These are phyloP conservation scores for Scortum barcoo DNA, from an alignment of 2,113 vertebrate species.

Conservation along the genomic window DNA sequence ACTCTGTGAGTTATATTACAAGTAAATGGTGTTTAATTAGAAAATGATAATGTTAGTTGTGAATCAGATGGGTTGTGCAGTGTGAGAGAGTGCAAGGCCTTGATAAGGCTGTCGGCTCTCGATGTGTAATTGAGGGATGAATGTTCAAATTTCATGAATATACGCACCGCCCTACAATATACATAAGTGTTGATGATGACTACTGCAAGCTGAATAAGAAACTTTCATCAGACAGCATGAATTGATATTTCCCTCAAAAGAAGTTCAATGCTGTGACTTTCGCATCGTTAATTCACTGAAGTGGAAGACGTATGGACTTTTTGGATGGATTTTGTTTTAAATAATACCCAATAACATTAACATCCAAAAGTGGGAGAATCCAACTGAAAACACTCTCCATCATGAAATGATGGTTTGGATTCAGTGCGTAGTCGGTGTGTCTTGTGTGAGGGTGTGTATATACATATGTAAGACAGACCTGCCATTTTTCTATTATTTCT, in stretches of 20 bases:
- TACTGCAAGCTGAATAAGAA: neutral
- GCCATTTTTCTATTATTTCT: neutral
- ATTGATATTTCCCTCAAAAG: neutral
- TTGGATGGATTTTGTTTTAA: too few species aligned
- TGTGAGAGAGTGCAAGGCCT: neutral
- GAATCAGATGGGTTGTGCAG: neutral
- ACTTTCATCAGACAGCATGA: neutral
- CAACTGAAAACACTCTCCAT: neutral
- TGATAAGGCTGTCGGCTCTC: constrained; percentile 1
- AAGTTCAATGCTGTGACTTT: neutral
- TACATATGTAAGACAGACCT: neutral
- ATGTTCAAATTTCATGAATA: neutral
- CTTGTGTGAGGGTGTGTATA: neutral
- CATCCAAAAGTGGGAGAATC: neutral
- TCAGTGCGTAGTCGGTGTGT: too few species aligned
- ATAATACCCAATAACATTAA: neutral
- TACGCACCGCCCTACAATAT: too few species aligned
- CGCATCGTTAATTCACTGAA: neutral
- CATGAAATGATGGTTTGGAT: too few species aligned
- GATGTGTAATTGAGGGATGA: neutral
- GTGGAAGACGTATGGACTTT: neutral
- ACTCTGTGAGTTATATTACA: neutral
- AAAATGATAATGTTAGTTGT: neutral
- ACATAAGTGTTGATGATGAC: neutral
- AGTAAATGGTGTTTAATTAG: neutral